A percentile compares a stretch with the other conserved stretches of the same genome.
phyloP scores from a whole-genome alignment of 2,888 invertebrate genomes.

The Microplitis manilae region DNA sequence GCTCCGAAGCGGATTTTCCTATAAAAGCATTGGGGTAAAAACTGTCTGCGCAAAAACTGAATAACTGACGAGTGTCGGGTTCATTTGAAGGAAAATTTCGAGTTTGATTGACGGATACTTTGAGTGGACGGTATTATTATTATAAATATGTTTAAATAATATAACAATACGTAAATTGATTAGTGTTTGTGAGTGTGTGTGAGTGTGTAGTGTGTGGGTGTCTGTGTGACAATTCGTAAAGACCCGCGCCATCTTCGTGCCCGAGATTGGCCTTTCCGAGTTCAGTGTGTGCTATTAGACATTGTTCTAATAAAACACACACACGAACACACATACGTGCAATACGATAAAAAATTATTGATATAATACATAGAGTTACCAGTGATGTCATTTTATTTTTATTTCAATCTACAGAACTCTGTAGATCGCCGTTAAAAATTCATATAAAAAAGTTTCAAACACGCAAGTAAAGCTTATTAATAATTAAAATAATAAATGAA shows the following conservation, averaged over 20 bases:
- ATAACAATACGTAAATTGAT: neutral
- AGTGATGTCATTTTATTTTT: neutral
- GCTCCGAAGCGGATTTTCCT: neutral
- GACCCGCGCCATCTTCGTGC: conserved; percentile 12
- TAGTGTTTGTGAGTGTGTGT: neutral
- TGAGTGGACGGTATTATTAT: too few relatives aligned
- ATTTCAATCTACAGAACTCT: neutral
- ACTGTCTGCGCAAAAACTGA: too few relatives aligned
- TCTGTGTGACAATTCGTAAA: neutral
- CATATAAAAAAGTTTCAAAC: neutral
- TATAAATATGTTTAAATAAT: neutral
- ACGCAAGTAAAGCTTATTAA: neutral
- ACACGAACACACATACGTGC: neutral
- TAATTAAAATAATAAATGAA: too few relatives aligned
- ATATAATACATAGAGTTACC: neutral
- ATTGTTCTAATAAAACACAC: neutral
- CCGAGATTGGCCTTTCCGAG: neutral
- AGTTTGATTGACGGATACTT: too few relatives aligned
- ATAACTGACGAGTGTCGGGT: too few relatives aligned
- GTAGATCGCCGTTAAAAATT: neutral
- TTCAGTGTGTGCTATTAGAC: neutral
- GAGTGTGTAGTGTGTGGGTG: neutral
- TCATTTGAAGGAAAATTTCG: too few relatives aligned
- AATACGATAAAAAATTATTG: neutral
- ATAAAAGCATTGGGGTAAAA: neutral